Evolutionary conservation across 2,888 invertebrate species (phyloP), one percentile per base, ranked within the genome.

Genomic region (Diploptera punctata): DNA sequence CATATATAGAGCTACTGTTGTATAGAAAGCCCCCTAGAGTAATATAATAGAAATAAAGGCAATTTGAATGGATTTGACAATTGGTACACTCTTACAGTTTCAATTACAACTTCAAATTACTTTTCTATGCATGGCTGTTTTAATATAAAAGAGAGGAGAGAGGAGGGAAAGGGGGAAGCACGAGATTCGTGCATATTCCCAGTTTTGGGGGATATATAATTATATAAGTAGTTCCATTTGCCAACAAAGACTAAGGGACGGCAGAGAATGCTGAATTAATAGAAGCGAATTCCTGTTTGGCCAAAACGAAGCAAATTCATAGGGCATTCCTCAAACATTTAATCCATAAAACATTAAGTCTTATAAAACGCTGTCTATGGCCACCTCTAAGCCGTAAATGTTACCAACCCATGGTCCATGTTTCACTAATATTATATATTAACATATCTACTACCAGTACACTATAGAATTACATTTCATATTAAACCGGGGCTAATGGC

Each of bases 41-140:
- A 54, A 38, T 54, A 68, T 65, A 72, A 72, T 72, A 71, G 71
- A 71, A 74, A 72, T 68, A 69, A 71, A 72, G 71, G 69, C 74
- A 71, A 67, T 74, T 71, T 74, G 60, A 74, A 71, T 71, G 69
- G 69, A 70, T 74, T 73, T 71, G 67, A 71, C 71, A 71, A 71
- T 71, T 71, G 62, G 60, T 57, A 29, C 52, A 43, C 33, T 67
- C 44, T 67, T 65, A 67, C 68, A 62, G 74, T 83, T 83, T 83
- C 82, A 83, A 83, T 83, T 83, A 83, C 83, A 82, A 83, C 82
- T 83, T 83, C 81, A 80, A 82, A 83, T 83, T 83, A 83, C 83
- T 83, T 83, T 83, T 81, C 81, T 73, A 73, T 73, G 75, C 73
- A 71, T 72, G 72, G 73, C 68, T 73, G 72, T 65, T 65, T 65